These are phyloP conservation scores for Gastrophryne carolinensis DNA, from an alignment of 2,797 vertebrate species.

Conservation along the genomic window DNA sequence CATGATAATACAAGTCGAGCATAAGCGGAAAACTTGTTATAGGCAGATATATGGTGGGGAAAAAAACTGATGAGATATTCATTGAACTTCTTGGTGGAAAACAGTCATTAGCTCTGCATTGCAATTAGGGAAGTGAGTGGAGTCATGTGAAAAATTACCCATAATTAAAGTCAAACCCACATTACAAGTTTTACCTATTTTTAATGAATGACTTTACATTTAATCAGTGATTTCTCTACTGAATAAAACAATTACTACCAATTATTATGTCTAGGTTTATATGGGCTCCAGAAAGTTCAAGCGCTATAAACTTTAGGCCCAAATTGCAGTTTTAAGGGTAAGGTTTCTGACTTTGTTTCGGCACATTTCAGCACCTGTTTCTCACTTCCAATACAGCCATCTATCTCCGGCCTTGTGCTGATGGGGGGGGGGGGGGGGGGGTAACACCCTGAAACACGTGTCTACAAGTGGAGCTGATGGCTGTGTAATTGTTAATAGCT, in stretches of 20 bases:
- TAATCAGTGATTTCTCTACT: background rate
- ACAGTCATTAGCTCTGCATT: constrained; percentile 10
- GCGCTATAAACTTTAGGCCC: background rate
- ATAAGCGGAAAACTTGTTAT: constrained; percentile 1
- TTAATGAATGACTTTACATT: constrained; percentile 12
- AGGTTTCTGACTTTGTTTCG: too few relatives aligned
- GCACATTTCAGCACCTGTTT: too few relatives aligned
- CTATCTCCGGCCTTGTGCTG: too few relatives aligned
- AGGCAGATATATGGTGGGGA: constrained; percentile 1
- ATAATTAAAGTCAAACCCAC: constrained; percentile 1
- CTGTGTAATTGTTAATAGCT: too few relatives aligned
- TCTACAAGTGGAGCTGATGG: too few relatives aligned
- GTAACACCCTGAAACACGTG: too few relatives aligned
- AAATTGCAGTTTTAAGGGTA: too few relatives aligned
- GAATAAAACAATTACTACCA: background rate
- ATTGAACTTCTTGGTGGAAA: background rate
- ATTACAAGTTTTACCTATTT: background rate
- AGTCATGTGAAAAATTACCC: constrained; percentile 12
- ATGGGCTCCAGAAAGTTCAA: background rate
- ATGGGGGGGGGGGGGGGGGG: too few relatives aligned
- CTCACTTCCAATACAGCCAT: too few relatives aligned
- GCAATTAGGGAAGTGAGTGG: constrained; percentile 19
- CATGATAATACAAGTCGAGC: background rate
- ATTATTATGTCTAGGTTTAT: background rate
- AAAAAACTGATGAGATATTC: background rate